Evolutionary conservation across 2,113 vertebrate genomes (phyloP).

Genomic region (Oreocharis arfaki): DNA sequence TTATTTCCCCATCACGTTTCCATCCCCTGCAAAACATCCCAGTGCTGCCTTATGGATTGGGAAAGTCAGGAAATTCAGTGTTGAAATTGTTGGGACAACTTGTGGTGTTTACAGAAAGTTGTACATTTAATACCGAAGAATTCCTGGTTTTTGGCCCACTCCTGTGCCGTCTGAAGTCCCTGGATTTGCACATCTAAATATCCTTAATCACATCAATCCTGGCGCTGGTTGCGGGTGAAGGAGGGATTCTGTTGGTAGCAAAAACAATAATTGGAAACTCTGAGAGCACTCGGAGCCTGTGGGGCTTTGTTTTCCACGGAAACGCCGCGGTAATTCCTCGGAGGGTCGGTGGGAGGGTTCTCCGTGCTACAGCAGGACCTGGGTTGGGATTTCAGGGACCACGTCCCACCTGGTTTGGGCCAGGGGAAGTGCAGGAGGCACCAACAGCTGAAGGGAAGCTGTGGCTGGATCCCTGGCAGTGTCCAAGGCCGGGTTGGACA

Average conservation of each 20-base stretch:
- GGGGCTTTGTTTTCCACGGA: background rate
- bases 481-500: rapidly evolving
- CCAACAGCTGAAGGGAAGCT: too few relatives aligned
- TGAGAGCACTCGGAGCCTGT: background rate
- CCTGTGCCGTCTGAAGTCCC: background rate
- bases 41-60: background rate
- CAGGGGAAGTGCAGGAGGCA: background rate
- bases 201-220: background rate
- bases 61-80: background rate
- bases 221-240: background rate
- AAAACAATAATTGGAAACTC: background rate
- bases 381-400: background rate
- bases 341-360: rapidly evolving
- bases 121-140: background rate
- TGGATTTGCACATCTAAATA: background rate
- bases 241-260: background rate
- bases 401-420: background rate
- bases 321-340: rapidly evolving
- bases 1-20: background rate
- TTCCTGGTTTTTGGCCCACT: rapidly evolving
- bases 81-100: background rate
- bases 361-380: rapidly evolving
- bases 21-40: background rate
- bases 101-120: background rate
- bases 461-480: background rate